Evolutionary conservation across 2,113 vertebrate species (phyloP).

Genomic region (Tupaia tana): DNA sequence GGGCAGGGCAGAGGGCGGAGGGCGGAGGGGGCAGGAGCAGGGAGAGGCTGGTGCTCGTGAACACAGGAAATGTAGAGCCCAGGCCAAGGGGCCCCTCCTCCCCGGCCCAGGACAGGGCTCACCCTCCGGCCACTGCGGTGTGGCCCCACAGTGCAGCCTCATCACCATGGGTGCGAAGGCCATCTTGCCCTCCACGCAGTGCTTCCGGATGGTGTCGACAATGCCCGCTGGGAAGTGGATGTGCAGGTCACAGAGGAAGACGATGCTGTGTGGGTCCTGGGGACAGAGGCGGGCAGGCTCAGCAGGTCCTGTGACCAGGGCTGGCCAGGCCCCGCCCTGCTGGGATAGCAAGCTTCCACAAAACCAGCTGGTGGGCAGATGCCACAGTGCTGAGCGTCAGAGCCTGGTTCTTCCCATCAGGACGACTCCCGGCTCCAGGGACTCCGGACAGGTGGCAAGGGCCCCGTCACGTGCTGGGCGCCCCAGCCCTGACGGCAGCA

Average conservation of each 20-base stretch:
- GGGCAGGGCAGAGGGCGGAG: neutral
- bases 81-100: neutral
- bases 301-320: neutral
- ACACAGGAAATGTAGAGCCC: neutral
- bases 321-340: neutral
- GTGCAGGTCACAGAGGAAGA: slow-evolving; percentile 98
- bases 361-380: neutral
- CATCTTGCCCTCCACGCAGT: slow-evolving; percentile 95
- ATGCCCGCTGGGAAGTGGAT: slow-evolving; percentile 93
- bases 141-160: slow-evolving; percentile 93
- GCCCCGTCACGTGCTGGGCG: neutral
- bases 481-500: neutral
- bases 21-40: too few relatives aligned
- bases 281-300: neutral
- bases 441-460: neutral
- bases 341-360: neutral
- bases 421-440: neutral
- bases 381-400: rapidly evolving
- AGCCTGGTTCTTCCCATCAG: too few relatives aligned
- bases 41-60: rapidly evolving
- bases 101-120: slow-evolving; percentile 60
- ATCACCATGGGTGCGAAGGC: slow-evolving; percentile 95
- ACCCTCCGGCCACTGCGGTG: slow-evolving; percentile 92
- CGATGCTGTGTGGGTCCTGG: slow-evolving; percentile 95
- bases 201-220: slow-evolving; percentile 93